These are phyloP conservation scores for Herpetotheres cachinnans DNA, from an alignment of 2,113 vertebrate species.

Conservation along the genomic window DNA sequence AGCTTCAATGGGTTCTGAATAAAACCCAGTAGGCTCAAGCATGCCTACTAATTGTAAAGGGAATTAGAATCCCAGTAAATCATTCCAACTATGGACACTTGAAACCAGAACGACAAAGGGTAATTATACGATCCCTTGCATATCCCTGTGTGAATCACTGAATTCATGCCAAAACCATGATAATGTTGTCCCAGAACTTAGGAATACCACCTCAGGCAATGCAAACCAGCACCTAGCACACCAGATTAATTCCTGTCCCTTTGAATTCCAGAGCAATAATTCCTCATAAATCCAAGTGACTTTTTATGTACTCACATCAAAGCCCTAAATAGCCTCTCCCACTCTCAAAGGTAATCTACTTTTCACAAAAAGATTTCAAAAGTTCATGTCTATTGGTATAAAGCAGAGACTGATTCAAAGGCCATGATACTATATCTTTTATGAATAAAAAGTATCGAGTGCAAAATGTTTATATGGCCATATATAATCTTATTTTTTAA, in stretches of 20 bases:
- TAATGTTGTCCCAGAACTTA: background rate
- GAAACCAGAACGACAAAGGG: background rate
- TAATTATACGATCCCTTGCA: background rate
- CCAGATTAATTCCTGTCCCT: background rate
- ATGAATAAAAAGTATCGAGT: background rate
- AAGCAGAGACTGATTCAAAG: background rate
- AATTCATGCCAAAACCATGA: background rate
- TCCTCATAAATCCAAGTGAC: background rate
- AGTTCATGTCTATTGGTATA: background rate
- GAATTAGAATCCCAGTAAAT: slow-evolving; percentile 30
- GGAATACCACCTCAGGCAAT: background rate
- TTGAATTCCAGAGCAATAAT: background rate
- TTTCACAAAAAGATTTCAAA: background rate
- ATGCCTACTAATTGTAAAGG: background rate
- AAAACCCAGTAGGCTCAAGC: background rate
- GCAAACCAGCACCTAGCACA: background rate
- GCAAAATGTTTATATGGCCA: background rate
- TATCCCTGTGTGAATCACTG: background rate
- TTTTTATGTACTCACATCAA: background rate
- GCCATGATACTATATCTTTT: background rate
- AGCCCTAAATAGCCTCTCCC: background rate
- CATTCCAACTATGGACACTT: background rate
- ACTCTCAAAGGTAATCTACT: background rate
- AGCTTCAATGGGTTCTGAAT: slow-evolving; percentile 22
- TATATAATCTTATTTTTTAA: background rate